Evolutionary conservation across 2,888 invertebrate genomes (phyloP).

Genomic region (Cryptus armator): DNA sequence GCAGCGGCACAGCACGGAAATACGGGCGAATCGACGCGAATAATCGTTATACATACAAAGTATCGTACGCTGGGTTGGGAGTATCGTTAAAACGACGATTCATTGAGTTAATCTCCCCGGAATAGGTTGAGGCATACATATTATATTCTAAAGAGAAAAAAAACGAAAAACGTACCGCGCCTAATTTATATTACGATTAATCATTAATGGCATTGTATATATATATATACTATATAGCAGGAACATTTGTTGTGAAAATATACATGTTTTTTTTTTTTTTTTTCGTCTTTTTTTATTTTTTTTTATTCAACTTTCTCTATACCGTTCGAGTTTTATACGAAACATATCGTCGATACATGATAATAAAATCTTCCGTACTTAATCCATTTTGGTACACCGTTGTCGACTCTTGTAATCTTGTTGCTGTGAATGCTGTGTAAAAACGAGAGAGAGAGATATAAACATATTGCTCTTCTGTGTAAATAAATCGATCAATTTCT

Average conservation of each 20-base stretch:
- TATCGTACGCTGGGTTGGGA: conserved; percentile 65
- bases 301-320: conserved; percentile 49
- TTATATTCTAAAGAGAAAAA: not conserved
- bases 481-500: conserved; percentile 57
- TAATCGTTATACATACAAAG: conserved; percentile 38
- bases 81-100: conserved; percentile 58
- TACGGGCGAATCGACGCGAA: conserved; percentile 8
- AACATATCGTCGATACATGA: conserved; percentile 16
- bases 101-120: conserved; percentile 61
- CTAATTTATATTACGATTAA: conserved; percentile 77
- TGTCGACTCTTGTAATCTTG: not conserved
- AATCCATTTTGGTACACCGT: not conserved
- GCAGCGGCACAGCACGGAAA: conserved; percentile 21
- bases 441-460: not conserved
- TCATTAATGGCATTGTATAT: conserved; percentile 81
- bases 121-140: conserved; percentile 39
- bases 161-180: conserved; percentile 70
- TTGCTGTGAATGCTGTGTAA: too few species aligned
- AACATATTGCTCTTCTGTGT: conserved; percentile 38
- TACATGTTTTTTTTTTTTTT: conserved; percentile 78
- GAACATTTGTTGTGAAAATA: conserved; percentile 76
- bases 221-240: conserved; percentile 80
- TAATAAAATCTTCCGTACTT: conserved; percentile 3
- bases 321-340: not conserved
- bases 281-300: conserved; percentile 72